These are phyloP conservation scores for Oconnorella tubifera DNA, from an alignment of 2,888 invertebrate genomes.

Conservation along the genomic window DNA sequence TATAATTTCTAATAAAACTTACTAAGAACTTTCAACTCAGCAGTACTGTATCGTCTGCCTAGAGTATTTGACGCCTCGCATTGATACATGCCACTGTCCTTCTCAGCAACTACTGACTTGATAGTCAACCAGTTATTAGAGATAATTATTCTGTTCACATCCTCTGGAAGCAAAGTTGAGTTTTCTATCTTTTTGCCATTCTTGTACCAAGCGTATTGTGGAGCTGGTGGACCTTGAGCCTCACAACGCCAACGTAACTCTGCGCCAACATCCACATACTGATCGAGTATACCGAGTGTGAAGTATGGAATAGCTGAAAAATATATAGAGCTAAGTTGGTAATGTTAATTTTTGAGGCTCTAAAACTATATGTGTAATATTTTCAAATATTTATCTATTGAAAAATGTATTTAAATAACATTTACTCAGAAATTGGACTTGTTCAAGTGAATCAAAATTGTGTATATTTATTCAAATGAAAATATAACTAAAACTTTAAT, in stretches of 20 bases:
- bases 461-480: no score
- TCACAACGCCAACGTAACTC: constrained; percentile 32
- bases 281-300: constrained; percentile 21
- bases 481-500: no score
- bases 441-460: no score
- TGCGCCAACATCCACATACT: constrained; percentile 26
- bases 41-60: constrained; percentile 79
- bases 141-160: constrained; percentile 18
- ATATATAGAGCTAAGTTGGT: not conserved
- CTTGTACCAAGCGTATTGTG: constrained; percentile 28
- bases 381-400: no score
- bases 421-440: no score
- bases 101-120: constrained; percentile 31
- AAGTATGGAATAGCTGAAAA: constrained; percentile 32
- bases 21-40: constrained; percentile 81
- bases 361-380: no score
- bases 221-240: constrained; percentile 22
- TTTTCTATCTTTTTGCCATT: constrained; percentile 22
- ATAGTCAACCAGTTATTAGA: constrained; percentile 40
- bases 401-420: no score
- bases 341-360: no score
- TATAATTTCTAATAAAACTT: no score
- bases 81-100: constrained; percentile 92
- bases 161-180: constrained; percentile 20
- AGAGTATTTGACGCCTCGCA: constrained; percentile 85